These are phyloP conservation scores for Sphyrna mokarran DNA, from an alignment of 2,113 vertebrate species.

Conservation along the genomic window DNA sequence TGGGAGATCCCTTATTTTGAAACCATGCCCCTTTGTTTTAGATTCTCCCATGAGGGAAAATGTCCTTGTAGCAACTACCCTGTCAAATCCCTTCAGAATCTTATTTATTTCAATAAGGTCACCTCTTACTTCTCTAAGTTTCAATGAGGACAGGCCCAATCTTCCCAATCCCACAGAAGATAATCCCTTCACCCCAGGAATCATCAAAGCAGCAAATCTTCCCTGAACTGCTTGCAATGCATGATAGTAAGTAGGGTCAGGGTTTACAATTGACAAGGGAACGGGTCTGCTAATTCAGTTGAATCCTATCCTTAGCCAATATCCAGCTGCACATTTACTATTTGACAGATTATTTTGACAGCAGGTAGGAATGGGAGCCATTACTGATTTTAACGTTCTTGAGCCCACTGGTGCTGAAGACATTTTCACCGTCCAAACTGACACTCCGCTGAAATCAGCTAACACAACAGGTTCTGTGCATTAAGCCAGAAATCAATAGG, in stretches of 20 bases:
- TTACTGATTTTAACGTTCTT: neutral
- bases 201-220: neutral
- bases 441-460: neutral
- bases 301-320: neutral
- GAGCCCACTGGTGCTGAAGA: neutral
- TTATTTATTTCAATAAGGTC: neutral
- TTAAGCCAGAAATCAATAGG: neutral
- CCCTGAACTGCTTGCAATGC: neutral
- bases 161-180: neutral
- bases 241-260: neutral
- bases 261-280: neutral
- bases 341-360: neutral
- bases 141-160: neutral
- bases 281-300: neutral
- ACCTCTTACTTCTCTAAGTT: neutral
- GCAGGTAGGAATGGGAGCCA: neutral
- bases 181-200: neutral
- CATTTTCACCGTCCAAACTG: neutral
- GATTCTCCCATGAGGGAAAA: neutral
- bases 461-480: neutral
- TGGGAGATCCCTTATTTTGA: neutral
- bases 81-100: neutral
- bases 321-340: too few species aligned
- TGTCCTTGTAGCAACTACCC: neutral
- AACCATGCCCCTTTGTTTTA: neutral